These are phyloP conservation scores for Dufourea novaeangliae DNA, from an alignment of 1,140 invertebrate species.

Conservation along the genomic window DNA sequence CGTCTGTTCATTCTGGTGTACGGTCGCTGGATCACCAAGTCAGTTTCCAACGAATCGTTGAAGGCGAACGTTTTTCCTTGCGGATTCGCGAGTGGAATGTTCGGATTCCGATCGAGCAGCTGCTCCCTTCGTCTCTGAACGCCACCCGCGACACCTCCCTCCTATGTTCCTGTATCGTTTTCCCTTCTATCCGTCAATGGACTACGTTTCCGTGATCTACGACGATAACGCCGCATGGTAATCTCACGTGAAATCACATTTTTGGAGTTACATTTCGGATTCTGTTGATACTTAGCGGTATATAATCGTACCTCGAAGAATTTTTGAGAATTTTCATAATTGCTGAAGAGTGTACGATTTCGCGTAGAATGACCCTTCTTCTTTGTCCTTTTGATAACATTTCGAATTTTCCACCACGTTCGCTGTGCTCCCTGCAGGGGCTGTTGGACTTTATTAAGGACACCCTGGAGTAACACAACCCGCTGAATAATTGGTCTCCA, in stretches of 20 bases:
- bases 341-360: too few relatives aligned
- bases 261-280: too few relatives aligned
- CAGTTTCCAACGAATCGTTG: slow-evolving; percentile 29
- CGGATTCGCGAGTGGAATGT: slow-evolving; percentile 14
- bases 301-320: too few relatives aligned
- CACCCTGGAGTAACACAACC: background rate
- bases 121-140: slow-evolving; percentile 27
- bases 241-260: too few relatives aligned
- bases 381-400: background rate
- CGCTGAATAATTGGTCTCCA: background rate
- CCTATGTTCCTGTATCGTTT: background rate
- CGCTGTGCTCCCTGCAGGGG: background rate
- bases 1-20: slow-evolving; percentile 46
- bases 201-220: too few relatives aligned
- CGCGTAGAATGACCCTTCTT: too few relatives aligned
- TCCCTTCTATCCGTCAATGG: background rate
- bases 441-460: background rate
- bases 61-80: background rate
- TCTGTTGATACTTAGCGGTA: too few relatives aligned
- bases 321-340: too few relatives aligned
- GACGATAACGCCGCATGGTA: too few relatives aligned
- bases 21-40: slow-evolving; percentile 47
- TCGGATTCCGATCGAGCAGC: slow-evolving; percentile 16
- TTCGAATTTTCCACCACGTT: too few relatives aligned
- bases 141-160: background rate